Evolutionary conservation across 2,113 vertebrate genomes (phyloP).

Genomic region (Pionites leucogaster): DNA sequence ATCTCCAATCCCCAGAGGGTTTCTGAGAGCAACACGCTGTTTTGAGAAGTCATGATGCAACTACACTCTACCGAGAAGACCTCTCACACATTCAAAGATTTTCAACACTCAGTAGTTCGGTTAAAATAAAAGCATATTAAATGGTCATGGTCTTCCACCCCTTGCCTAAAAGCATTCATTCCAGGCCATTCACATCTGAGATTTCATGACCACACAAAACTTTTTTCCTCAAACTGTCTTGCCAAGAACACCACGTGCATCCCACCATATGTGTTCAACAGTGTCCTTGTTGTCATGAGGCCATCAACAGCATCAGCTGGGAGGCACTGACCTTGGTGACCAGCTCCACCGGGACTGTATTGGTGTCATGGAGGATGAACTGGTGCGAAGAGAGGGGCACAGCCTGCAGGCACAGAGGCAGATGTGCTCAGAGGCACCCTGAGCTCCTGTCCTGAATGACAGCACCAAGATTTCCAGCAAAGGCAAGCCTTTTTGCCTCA

Average conservation of each 20-base stretch:
- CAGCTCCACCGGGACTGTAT: background rate
- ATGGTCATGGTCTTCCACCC: background rate
- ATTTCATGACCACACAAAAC: background rate
- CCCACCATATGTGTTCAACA: background rate
- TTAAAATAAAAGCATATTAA: background rate
- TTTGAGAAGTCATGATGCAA: background rate
- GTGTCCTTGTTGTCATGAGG: background rate
- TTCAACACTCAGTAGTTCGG: background rate
- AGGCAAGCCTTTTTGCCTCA: background rate
- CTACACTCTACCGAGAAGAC: background rate
- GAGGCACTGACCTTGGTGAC: background rate
- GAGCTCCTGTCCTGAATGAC: background rate
- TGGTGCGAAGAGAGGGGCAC: background rate
- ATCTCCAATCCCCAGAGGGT: background rate
- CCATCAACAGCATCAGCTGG: background rate
- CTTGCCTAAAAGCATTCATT: background rate
- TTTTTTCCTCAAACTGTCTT: background rate
- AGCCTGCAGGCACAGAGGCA: accelerated
- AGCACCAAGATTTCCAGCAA: background rate
- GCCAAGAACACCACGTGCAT: background rate
- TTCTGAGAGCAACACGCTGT: background rate
- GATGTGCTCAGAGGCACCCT: background rate
- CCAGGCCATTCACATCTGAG: background rate
- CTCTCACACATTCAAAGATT: background rate
- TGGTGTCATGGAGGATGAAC: background rate